phyloP scores from a whole-genome alignment of 2,797 vertebrate species.

The Halcyon smyrnensis region DNA sequence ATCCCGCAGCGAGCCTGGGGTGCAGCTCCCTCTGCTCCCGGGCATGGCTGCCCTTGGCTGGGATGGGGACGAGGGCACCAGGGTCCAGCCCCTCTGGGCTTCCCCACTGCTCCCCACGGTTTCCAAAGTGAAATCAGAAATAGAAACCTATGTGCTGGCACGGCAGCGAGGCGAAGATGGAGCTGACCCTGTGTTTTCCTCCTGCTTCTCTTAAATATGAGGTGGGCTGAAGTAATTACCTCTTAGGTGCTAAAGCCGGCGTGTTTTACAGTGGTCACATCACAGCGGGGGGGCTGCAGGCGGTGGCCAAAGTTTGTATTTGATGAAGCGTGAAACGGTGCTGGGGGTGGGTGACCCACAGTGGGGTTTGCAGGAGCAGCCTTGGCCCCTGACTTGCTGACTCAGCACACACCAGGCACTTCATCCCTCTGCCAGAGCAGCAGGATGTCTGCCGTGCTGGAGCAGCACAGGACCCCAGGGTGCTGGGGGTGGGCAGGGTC shows the following conservation, averaged over 20 bases:
- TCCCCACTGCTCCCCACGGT: neutral
- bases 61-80: neutral
- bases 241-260: neutral
- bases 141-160: neutral
- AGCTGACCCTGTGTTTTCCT: neutral
- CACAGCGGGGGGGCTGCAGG: neutral
- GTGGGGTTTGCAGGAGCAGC: no score
- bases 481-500: no score
- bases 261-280: neutral
- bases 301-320: neutral
- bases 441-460: no score
- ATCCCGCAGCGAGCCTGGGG: accelerated
- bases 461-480: no score
- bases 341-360: neutral
- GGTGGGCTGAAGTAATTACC: neutral
- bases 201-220: neutral
- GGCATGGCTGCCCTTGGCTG: neutral
- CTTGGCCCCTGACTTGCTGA: no score
- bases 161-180: accelerated
- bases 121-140: neutral
- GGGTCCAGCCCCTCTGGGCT: neutral
- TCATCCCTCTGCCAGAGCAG: no score
- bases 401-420: no score
- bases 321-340: neutral
- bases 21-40: neutral